Conservation (phyloP, 2,888 invertebrate species). For the Schizotus pectinicornis region DNA sequence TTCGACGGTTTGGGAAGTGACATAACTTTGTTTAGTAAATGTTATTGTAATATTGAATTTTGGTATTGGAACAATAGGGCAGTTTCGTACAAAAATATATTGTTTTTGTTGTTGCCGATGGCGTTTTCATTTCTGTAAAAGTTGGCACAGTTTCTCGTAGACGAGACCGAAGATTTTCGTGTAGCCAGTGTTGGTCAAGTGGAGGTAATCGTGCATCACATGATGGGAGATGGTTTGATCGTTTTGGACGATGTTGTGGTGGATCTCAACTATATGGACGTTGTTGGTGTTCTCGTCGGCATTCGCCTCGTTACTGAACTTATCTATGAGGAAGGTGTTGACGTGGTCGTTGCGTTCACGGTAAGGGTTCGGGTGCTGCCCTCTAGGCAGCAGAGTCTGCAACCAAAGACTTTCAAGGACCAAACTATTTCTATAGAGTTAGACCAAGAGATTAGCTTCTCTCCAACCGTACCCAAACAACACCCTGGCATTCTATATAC, state of each 20-base stretch:
- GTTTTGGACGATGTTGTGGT: slow-evolving; percentile 57
- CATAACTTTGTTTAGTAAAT: slow-evolving; percentile 22
- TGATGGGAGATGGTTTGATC: slow-evolving; percentile 67
- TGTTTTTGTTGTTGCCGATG: slow-evolving; percentile 2
- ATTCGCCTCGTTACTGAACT: slow-evolving; percentile 52
- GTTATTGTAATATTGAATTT: not conserved
- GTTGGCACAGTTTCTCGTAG: slow-evolving; percentile 57
- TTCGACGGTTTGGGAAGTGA: slow-evolving; percentile 64
- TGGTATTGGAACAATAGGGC: not conserved
- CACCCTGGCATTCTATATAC: too few species aligned
- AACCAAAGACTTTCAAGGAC: slow-evolving; percentile 36
- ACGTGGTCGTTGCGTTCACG: slow-evolving; percentile 66
- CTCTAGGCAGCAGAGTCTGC: slow-evolving; percentile 70
- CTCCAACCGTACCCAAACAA: too few species aligned
- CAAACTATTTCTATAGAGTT: not conserved
- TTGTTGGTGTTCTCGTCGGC: slow-evolving; percentile 51
- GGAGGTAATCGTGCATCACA: slow-evolving; percentile 74
- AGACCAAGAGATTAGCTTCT: not conserved
- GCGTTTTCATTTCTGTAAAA: slow-evolving; percentile 39
- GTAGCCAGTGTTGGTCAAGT: slow-evolving; percentile 70
- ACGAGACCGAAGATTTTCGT: slow-evolving; percentile 66
- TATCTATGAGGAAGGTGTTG: slow-evolving; percentile 62
- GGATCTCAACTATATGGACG: slow-evolving; percentile 54
- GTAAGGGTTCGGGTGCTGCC: slow-evolving; percentile 68
- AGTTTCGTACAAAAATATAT: slow-evolving; percentile 1